phyloP scores from a whole-genome alignment of 1,140 invertebrate species.

The Tenebrio molitor region DNA sequence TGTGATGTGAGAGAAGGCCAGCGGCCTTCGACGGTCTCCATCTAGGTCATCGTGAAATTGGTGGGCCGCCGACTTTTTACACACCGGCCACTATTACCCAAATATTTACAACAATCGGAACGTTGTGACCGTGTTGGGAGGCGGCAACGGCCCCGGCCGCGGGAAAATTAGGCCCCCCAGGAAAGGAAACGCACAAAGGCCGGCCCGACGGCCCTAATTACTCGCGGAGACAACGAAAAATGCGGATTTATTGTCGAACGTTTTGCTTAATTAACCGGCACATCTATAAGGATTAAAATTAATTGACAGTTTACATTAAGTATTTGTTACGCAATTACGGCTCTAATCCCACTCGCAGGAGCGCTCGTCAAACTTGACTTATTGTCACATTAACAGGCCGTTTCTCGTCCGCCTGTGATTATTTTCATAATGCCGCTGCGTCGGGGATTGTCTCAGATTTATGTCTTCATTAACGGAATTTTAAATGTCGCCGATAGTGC shows the following conservation, averaged over 20 bases:
- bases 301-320: constrained; percentile 39
- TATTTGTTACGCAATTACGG: constrained; percentile 35
- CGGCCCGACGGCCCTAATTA: neutral
- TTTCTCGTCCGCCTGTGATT: constrained; percentile 15
- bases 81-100: constrained; percentile 36
- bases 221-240: neutral
- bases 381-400: constrained; percentile 33
- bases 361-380: constrained; percentile 38
- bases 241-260: constrained; percentile 1
- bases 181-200: constrained; percentile 2
- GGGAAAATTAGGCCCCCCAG: neutral
- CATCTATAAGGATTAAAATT: constrained; percentile 41
- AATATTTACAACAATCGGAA: constrained; percentile 30
- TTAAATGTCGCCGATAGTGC: neutral
- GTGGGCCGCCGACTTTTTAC: constrained; percentile 44
- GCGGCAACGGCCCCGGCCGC: neutral
- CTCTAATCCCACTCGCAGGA: constrained; percentile 24
- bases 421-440: constrained; percentile 28
- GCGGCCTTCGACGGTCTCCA: constrained; percentile 41
- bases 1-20: constrained; percentile 45
- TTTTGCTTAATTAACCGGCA: constrained; percentile 33
- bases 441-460: constrained; percentile 10
- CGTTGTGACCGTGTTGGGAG: constrained; percentile 16
- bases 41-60: constrained; percentile 46
- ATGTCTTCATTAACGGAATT: constrained; percentile 13